Evolutionary conservation across 2,113 vertebrate genomes (phyloP).

Genomic region (Capreolus pygargus): DNA sequence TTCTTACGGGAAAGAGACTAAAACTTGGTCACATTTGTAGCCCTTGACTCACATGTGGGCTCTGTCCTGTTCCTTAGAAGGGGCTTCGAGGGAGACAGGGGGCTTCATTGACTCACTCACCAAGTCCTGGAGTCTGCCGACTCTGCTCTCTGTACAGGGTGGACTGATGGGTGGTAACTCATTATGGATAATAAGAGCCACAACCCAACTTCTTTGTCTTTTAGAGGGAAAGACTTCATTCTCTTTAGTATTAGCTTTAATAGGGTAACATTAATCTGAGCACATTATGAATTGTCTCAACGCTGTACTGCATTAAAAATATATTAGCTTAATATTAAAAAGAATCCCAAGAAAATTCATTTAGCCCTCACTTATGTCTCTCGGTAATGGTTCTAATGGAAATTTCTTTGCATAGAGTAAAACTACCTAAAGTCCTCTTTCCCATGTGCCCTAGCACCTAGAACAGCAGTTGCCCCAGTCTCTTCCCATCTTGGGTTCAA

Average conservation of each 20-base stretch:
- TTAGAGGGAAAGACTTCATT: neutral
- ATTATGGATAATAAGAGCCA: neutral
- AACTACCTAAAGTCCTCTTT: neutral
- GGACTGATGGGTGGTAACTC: neutral
- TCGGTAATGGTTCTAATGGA: neutral
- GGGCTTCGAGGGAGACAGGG: neutral
- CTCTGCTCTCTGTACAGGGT: neutral
- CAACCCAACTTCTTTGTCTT: neutral
- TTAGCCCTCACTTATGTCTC: neutral
- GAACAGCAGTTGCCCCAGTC: neutral
- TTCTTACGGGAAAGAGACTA: neutral
- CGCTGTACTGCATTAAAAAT: neutral
- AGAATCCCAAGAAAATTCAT: neutral
- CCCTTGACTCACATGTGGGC: neutral
- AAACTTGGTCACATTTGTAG: neutral
- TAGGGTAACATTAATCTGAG: neutral
- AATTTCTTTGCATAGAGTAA: neutral
- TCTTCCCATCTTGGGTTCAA: neutral
- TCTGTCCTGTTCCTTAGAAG: neutral
- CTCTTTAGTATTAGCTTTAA: neutral
- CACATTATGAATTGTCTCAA: neutral
- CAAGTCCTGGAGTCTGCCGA: neutral
- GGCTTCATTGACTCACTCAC: neutral
- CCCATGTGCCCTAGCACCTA: neutral
- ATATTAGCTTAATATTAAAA: neutral